Evolutionary conservation across 2,888 invertebrate species (phyloP).

Genomic region (Xestia ashworthii): DNA sequence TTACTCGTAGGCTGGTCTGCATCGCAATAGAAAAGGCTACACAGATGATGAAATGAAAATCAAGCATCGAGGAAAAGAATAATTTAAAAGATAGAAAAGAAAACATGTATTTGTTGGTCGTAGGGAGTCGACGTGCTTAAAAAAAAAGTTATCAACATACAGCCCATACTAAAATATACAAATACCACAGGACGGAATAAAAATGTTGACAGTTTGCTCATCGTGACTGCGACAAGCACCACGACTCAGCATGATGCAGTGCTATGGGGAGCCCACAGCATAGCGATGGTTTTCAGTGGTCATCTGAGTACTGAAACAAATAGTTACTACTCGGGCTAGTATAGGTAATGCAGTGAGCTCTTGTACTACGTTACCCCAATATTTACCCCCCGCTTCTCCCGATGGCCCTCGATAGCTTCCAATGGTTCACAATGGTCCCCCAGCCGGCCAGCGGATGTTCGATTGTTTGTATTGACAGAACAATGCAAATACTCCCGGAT

Average conservation of each 20-base stretch:
- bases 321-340: neutral
- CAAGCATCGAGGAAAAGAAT: neutral
- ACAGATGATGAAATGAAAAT: neutral
- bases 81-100: too few relatives aligned
- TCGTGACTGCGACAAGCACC: neutral
- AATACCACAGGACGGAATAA: neutral
- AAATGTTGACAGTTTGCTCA: neutral
- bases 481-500: constrained; percentile 56
- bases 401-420: constrained; percentile 7
- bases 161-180: neutral
- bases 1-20: rapidly evolving
- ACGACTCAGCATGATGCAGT: neutral
- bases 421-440: constrained; percentile 5
- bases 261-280: neutral
- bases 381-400: constrained; percentile 19
- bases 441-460: constrained; percentile 13
- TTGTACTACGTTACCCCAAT: constrained; percentile 25
- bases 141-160: neutral
- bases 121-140: neutral
- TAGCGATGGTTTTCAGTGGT: neutral
- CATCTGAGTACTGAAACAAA: neutral
- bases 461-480: constrained; percentile 57
- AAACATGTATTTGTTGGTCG: neutral
- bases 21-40: neutral
- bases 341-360: neutral